A percentile compares a stretch with the other conserved stretches of the same genome.
phyloP scores from a whole-genome alignment of 92 coral and sea anemone genomes.

The Actinostola sp. region DNA sequence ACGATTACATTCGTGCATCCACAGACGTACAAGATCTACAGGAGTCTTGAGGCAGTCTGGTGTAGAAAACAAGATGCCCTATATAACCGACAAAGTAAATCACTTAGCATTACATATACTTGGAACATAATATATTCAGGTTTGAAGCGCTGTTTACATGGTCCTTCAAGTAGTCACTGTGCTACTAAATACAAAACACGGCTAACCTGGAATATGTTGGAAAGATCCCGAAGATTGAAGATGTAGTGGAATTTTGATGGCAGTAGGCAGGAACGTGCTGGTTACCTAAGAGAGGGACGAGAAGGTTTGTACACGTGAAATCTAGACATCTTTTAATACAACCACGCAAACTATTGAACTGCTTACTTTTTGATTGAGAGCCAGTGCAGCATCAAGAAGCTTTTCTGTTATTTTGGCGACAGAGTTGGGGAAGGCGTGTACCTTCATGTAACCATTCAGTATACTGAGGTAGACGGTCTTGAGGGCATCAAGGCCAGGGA shows the following conservation, averaged over 20 bases:
- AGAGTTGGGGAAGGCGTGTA: slow-evolving; percentile 54
- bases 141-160: too few species aligned
- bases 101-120: background rate
- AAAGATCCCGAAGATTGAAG: slow-evolving; percentile 97
- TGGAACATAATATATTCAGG: too few species aligned
- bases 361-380: slow-evolving; percentile 94
- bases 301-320: background rate
- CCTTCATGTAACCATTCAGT: slow-evolving; percentile 83
- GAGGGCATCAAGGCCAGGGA: slow-evolving; percentile 97
- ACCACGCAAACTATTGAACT: background rate
- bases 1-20: slow-evolving; percentile 98
- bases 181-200: background rate
- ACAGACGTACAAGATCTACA: slow-evolving; percentile 71
- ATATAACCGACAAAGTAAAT: background rate
- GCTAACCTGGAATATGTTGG: slow-evolving; percentile 96
- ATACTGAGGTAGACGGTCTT: slow-evolving; percentile 96
- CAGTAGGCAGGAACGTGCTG: slow-evolving; percentile 95
- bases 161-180: too few species aligned
- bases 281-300: slow-evolving; percentile 60
- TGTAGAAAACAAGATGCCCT: slow-evolving; percentile 91
- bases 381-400: slow-evolving; percentile 89
- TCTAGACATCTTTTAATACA: too few species aligned
- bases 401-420: slow-evolving; percentile 80
- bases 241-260: slow-evolving; percentile 99
- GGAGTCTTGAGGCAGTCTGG: slow-evolving; percentile 90